phyloP scores from a whole-genome alignment of 2,888 invertebrate genomes.

The Spodoptera littoralis region DNA sequence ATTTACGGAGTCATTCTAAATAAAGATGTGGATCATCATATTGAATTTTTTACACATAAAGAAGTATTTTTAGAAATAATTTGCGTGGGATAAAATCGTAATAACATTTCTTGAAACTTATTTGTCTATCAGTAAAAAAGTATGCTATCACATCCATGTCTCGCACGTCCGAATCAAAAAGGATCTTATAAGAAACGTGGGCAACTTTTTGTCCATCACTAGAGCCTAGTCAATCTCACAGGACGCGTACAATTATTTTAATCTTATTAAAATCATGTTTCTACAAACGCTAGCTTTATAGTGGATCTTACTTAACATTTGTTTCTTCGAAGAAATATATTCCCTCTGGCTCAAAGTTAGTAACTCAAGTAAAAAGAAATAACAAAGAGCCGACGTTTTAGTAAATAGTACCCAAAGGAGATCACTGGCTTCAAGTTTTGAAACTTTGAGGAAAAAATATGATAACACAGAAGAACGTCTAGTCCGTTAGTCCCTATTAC shows the following conservation, averaged over 20 bases:
- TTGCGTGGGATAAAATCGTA: too few relatives aligned
- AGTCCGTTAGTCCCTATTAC: constrained; percentile 41
- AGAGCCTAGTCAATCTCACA: constrained; percentile 79
- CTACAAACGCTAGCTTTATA: constrained; percentile 55
- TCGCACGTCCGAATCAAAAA: constrained; percentile 67
- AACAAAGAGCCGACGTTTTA: constrained; percentile 35
- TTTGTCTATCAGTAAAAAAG: constrained; percentile 10
- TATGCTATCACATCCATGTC: constrained; percentile 60
- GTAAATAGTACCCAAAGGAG: constrained; percentile 43
- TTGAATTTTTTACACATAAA: too few relatives aligned
- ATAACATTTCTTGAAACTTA: neutral
- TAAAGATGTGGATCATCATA: too few relatives aligned
- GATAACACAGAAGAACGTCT: constrained; percentile 30
- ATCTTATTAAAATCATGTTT: constrained; percentile 86
- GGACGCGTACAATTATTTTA: constrained; percentile 87
- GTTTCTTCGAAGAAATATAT: constrained; percentile 13
- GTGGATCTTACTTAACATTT: constrained; percentile 62
- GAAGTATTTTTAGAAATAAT: too few relatives aligned
- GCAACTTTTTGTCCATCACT: constrained; percentile 78
- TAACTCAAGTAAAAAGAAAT: constrained; percentile 33
- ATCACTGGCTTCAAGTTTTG: constrained; percentile 29
- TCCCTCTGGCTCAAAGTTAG: constrained; percentile 18
- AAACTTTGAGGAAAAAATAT: constrained; percentile 35
- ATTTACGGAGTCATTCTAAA: too few relatives aligned
- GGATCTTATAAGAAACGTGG: constrained; percentile 72